These are phyloP conservation scores for Varanus salvator DNA, from an alignment of 2,113 vertebrate species.

Conservation along the genomic window DNA sequence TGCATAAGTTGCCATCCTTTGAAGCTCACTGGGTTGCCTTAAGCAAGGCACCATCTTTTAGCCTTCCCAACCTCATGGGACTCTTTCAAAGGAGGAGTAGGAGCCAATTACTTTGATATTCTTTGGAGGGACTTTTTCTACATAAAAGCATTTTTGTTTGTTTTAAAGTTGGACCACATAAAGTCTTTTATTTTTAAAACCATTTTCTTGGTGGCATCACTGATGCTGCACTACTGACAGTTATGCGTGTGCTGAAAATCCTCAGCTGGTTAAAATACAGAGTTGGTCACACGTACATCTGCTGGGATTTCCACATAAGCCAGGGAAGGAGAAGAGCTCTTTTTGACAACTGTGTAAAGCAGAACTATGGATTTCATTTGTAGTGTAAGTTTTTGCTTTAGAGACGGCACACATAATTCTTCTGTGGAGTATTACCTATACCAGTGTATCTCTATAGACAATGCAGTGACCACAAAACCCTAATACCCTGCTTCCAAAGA, in stretches of 20 bases:
- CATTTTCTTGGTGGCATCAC: not conserved
- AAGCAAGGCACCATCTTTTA: not conserved
- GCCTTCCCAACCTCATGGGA: not conserved
- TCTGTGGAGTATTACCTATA: not conserved
- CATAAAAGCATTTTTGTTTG: not conserved
- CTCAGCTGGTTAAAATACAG: not conserved
- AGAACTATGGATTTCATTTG: not conserved
- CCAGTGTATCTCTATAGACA: not conserved
- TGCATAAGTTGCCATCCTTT: not conserved
- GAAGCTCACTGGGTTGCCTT: not conserved
- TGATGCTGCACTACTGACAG: not conserved
- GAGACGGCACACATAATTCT: not conserved
- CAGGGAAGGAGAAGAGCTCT: not conserved
- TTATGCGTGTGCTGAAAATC: not conserved
- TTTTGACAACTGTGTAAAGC: not conserved
- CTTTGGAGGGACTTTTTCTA: not conserved
- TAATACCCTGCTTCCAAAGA: fast-evolving
- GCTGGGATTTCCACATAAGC: not conserved
- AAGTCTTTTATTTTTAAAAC: not conserved
- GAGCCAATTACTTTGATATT: not conserved
- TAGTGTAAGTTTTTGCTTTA: not conserved
- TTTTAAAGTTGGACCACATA: not conserved
- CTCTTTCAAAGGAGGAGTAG: not conserved
- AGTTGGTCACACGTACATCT: not conserved
- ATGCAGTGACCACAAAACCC: not conserved